Evolutionary conservation across 2,113 vertebrate genomes (phyloP), one percentile per base, ranked within the genome.

Genomic region (Elaphurus davidianus): DNA sequence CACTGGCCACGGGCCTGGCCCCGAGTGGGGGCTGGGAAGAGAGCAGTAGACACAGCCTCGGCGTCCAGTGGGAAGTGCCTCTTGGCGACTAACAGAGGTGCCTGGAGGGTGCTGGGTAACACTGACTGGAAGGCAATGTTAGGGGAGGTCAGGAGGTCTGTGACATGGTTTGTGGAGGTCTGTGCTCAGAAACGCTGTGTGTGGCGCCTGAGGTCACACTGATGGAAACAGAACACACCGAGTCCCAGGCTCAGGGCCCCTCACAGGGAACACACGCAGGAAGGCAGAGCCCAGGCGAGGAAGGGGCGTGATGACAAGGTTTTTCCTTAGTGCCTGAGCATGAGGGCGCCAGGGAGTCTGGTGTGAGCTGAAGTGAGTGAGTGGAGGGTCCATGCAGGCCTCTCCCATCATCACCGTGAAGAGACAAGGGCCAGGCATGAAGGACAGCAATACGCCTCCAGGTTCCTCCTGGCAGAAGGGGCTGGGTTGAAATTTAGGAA

Each of bases 151-250:
- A 17, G 3, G 25, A 60, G n/a, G 85, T 15, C 45, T 47, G 10
- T 67, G 8, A 2, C 50, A 1, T 23, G 67, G 67, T 13, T 10
- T 74, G 19, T 40, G 40, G 40, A 40, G 40, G 40, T 40, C 40
- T 40, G 5, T 5, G 12, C 71, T 59, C 21, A 28, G 36, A 82
- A 64, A 27, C 0, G 5, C 4, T 33, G 28, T 2, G 7, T 5
- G 6, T 2, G 23, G 2, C 4, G 0, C 52, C 36, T 27, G 19
- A 1, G 8, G 40, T 7, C 19, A 57, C 23, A 2, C 0, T 6
- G 27, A 40, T 12, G 67, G 55, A 50, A 28, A 36, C 1, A 71
- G 25, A 90, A 40, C 0, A 25, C 16, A 25, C n/a, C 1, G 28
- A 30, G 55, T 16, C 2, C 45, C 11, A 45, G 59, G 45, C 76